Conservation (phyloP, 2,113 vertebrate genomes). For the Butorides virescens region DNA sequence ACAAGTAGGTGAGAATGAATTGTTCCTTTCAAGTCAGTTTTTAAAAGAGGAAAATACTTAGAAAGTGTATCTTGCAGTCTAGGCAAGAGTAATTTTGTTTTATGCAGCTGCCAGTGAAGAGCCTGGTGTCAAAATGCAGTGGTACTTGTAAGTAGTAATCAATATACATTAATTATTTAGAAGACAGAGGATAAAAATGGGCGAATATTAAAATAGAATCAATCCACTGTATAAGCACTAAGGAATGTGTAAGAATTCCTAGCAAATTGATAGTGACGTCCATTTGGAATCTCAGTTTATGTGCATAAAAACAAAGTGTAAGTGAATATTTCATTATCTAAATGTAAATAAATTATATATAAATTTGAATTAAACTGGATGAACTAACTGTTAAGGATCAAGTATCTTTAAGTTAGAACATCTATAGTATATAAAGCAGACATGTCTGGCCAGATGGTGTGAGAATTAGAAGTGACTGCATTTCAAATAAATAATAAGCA, state of each 20-base stretch:
- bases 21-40: background rate
- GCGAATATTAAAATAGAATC: background rate
- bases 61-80: background rate
- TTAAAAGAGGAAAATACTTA: background rate
- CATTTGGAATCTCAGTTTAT: background rate
- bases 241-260: background rate
- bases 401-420: background rate
- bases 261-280: background rate
- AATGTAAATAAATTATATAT: background rate
- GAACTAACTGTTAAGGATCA: background rate
- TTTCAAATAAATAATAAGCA: background rate
- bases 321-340: background rate
- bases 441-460: background rate
- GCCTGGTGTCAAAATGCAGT: background rate
- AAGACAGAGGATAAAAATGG: background rate
- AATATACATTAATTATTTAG: slow-evolving; percentile 11
- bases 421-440: background rate
- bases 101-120: background rate
- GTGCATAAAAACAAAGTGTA: background rate
- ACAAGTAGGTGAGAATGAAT: background rate
- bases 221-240: background rate
- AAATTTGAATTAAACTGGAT: background rate
- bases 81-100: background rate
- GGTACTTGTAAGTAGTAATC: background rate
- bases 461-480: background rate